These are phyloP conservation scores for Physeter macrocephalus DNA, from an alignment of 2,113 vertebrate species.

Conservation along the genomic window DNA sequence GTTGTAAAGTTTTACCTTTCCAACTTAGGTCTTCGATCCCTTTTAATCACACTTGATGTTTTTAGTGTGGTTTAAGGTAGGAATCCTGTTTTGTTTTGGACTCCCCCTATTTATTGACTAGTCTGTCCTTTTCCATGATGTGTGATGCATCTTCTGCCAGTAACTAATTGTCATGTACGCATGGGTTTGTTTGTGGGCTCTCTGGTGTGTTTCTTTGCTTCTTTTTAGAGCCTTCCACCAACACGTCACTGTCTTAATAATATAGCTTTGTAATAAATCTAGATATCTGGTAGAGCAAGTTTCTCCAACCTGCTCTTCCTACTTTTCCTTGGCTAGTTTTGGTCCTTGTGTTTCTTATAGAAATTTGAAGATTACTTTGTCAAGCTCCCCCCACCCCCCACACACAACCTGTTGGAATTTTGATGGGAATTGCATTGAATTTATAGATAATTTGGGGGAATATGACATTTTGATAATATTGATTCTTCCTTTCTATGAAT, in stretches of 20 bases:
- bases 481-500: neutral
- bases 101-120: neutral
- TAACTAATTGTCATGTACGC: neutral
- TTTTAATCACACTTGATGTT: neutral
- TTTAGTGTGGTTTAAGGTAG: neutral
- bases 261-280: neutral
- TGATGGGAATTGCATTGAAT: neutral
- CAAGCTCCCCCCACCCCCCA: neutral
- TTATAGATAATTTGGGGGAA: neutral
- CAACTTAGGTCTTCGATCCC: neutral
- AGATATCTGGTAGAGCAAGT: neutral
- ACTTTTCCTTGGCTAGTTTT: neutral
- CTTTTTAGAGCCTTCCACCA: neutral
- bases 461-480: neutral
- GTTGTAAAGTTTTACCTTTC: neutral
- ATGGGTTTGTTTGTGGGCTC: neutral
- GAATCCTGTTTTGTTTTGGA: neutral
- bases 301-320: neutral
- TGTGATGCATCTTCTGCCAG: neutral
- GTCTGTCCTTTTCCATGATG: neutral
- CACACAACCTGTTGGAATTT: neutral
- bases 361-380: conserved; percentile 24
- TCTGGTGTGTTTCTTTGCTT: neutral
- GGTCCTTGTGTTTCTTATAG: conserved; percentile 18
- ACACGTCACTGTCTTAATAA: neutral